A percentile compares a stretch with the other conserved stretches of the same genome.
Conservation (phyloP, 2,113 vertebrate species). For the Nerophis ophidion region DNA sequence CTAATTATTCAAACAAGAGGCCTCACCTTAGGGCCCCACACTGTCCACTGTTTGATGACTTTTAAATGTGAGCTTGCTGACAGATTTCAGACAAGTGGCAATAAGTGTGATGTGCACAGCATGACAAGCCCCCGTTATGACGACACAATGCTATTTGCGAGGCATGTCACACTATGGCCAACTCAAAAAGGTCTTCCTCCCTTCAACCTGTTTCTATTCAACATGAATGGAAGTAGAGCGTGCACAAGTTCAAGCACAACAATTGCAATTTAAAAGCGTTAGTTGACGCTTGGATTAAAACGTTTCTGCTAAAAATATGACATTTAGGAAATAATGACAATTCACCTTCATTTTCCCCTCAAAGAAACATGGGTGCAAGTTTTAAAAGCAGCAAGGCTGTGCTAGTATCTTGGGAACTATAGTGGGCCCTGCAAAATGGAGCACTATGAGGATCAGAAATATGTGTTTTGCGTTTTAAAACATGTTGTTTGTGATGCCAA, state of each 20-base stretch:
- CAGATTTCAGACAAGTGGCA: conserved; percentile 74
- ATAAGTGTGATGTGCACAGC: conserved; percentile 43
- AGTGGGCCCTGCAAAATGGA: background rate
- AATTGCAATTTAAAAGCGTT: too few species aligned
- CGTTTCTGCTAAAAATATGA: conserved; percentile 42
- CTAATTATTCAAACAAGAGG: conserved; percentile 86
- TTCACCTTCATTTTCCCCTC: conserved; percentile 33
- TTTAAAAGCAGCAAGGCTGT: conserved; percentile 2
- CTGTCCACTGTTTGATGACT: conserved; percentile 78
- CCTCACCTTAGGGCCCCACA: conserved; percentile 40
- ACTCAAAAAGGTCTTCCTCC: conserved; percentile 33
- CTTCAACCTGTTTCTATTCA: conserved; percentile 36
- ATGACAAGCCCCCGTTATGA: conserved; percentile 64
- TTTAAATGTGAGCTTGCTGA: conserved; percentile 82
- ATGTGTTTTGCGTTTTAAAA: too few species aligned
- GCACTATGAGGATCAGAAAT: too few species aligned
- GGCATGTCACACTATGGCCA: conserved; percentile 14
- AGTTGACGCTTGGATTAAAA: conserved; percentile 45
- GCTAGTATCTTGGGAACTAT: background rate
- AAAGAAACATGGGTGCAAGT: conserved; percentile 9
- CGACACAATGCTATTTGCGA: conserved; percentile 71
- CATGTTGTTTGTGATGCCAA: too few species aligned
- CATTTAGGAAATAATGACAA: conserved; percentile 32
- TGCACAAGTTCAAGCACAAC: conserved; percentile 13
- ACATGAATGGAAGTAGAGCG: conserved; percentile 46